Base-by-base conservation (phyloP, 1,140 invertebrate species). In the Riptortus pedestris region DNA sequence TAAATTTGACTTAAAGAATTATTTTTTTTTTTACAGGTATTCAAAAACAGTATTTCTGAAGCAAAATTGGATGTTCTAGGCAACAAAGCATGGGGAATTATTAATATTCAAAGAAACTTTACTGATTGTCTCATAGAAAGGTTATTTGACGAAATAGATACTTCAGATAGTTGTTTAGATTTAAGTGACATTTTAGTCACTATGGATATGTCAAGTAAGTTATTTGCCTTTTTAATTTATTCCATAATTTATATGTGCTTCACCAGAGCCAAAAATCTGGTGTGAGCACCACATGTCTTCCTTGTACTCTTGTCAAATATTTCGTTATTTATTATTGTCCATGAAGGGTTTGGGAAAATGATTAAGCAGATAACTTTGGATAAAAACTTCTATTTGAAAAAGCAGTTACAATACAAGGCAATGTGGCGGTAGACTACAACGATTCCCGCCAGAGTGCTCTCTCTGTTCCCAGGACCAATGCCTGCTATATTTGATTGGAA, bases 151-250 rank as follows among this genome's bases (percentile, higher is more conserved):
- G 11, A 16, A 60, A 65, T 5, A 58, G 60, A 61, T 11, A 52
- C 26, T 51, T 59, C 16, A 33, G 28, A 57, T 2, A 33, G 29
- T 24, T 28, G 61, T 9, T 31, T 69, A 1, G 65, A 67, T 9
- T 9, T 38, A 1, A 63, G 64, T 18, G 38, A 57, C 9, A 45
- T 69, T 2, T 52, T 63, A 3, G 66, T 68, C 20, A 60, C 48
- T 43, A 62, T 69, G n/a, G 68, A 69, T 58, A 63, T 64, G 52
- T 69, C 68, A 33, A 65, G 68, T 69, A 38, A 66, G 33, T 57
- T 47, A 38, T 57, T 43, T 31, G 33, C 33, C 26, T 0, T 38
- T 48, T 55, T 14, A 48, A 29, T 24, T 33, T 12, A 26, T 24
- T 58, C 3, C 57, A 16, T 1, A 24, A 57, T n/a, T 29, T 43